phyloP scores from a whole-genome alignment of 2,888 invertebrate genomes.

The Busseola fusca region DNA sequence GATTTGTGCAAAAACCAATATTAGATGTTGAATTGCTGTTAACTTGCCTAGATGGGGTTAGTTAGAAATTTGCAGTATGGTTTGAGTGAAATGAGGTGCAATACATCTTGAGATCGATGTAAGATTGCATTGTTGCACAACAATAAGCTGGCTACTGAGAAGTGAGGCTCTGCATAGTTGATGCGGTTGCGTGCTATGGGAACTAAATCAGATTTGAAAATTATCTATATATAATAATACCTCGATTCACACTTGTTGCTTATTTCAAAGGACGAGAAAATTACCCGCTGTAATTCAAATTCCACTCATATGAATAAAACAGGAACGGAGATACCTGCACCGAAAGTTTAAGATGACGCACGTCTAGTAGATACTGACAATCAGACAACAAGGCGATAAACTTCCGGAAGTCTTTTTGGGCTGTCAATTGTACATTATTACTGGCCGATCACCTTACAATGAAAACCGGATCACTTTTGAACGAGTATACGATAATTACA shows the following conservation, averaged over 20 bases:
- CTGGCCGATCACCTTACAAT: slow-evolving; percentile 74
- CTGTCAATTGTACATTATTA: slow-evolving; percentile 58
- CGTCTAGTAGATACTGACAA: neutral
- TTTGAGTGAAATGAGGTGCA: slow-evolving; percentile 83
- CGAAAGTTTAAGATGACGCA: slow-evolving; percentile 29
- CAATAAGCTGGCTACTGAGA: slow-evolving; percentile 79
- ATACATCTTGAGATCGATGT: slow-evolving; percentile 81
- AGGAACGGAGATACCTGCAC: slow-evolving; percentile 1
- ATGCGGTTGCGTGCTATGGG: slow-evolving; percentile 84
- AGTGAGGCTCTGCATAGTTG: slow-evolving; percentile 76
- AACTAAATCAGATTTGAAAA: slow-evolving; percentile 83
- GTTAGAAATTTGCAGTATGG: slow-evolving; percentile 73
- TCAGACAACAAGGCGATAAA: slow-evolving; percentile 15
- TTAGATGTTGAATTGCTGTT: slow-evolving; percentile 79
- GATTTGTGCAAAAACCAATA: slow-evolving; percentile 87
- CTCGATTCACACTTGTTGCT: slow-evolving; percentile 62
- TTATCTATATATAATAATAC: slow-evolving; percentile 76
- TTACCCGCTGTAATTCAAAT: slow-evolving; percentile 45
- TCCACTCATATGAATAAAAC: slow-evolving; percentile 47
- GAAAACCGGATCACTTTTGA: slow-evolving; percentile 74
- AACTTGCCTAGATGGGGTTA: slow-evolving; percentile 74
- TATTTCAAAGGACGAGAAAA: slow-evolving; percentile 54
- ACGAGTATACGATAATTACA: slow-evolving; percentile 65
- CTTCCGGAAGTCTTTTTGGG: slow-evolving; percentile 70
- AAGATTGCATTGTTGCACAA: slow-evolving; percentile 85